These are phyloP conservation scores for Verasper variegatus DNA, from an alignment of 2,113 vertebrate species.

Conservation along the genomic window DNA sequence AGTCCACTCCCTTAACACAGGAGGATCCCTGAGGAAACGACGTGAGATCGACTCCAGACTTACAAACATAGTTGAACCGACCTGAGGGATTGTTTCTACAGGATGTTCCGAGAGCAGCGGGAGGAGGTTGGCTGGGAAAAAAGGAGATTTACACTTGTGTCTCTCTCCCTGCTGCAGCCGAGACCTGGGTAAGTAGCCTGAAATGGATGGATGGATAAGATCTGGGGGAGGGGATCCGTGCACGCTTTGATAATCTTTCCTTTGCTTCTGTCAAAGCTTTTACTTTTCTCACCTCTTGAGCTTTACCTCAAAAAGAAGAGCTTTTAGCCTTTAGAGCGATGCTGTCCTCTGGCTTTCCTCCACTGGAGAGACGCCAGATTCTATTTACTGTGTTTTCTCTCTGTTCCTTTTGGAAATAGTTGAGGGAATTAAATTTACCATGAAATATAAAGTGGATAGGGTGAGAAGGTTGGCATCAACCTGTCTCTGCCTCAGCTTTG, in stretches of 20 bases:
- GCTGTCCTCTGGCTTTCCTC: too few relatives aligned
- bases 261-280: constrained; percentile 16
- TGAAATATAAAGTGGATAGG: constrained; percentile 2
- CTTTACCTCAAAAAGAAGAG: constrained; percentile 10
- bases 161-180: constrained; percentile 30
- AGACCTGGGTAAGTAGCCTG: neutral
- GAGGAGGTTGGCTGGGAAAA: too few relatives aligned
- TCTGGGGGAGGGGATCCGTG: neutral
- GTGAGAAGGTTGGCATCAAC: neutral
- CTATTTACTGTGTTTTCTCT: constrained; percentile 6
- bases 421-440: neutral
- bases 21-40: too few relatives aligned
- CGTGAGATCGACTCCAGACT: too few relatives aligned
- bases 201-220: neutral
- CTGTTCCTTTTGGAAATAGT: constrained; percentile 11
- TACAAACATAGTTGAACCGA: too few relatives aligned
- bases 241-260: neutral
- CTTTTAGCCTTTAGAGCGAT: constrained; percentile 15
- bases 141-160: too few relatives aligned
- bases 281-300: neutral
- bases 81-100: too few relatives aligned
- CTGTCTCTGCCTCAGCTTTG: neutral
- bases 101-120: too few relatives aligned
- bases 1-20: too few relatives aligned
- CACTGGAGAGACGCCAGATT: neutral